Base-by-base conservation (phyloP, 1,140 invertebrate species). In the Delia radicum region DNA sequence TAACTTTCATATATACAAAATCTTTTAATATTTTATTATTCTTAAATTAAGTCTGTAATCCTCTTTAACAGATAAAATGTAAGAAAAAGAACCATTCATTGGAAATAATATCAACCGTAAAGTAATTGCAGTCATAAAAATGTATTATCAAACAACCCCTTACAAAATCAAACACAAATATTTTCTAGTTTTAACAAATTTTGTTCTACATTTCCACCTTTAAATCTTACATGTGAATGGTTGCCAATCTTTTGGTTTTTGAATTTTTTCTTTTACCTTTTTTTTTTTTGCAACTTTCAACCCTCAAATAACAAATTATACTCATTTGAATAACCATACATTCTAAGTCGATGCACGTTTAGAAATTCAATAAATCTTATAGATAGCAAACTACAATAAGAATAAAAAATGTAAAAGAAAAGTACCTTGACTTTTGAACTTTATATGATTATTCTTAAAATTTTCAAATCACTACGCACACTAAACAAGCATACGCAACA, bases 341-440 rank as follows among this genome's bases (percentile, higher is more conserved):
- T 69, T 69, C 65, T 33, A 69, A 69, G 33, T 69, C 65, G 21
- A 69, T 69, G 65, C 65, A 69, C 65, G 65, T 69, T 69, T 69
- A 69, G 65, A 69, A 69, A 69, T 69, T 69, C 65, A 69, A 69
- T 69, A 69, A 69, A 69, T 37, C 29, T 37, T 69, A 5, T 21
- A 69, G 65, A 69, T 69, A 69, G 65, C 65, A 69, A 31, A 69
- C 18, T 18, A 69, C 3, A 69, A 21, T 10, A 13, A 65, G 28
- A 65, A 65, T 65, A 65, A 65, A 61, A 65, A 42, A 42, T 55
- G 27, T 69, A 69, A 69, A 33, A 31, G 65, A 33, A 69, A 69
- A 69, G 27, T 69, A 33, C 65, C 65, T 69, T 69, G 65, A 69
- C 65, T 33, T 69, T 33, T 18, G 65, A 69, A 69, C 65, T 69